Base-by-base conservation (phyloP, 2,888 invertebrate genomes). In the Ormyrus thymus region DNA sequence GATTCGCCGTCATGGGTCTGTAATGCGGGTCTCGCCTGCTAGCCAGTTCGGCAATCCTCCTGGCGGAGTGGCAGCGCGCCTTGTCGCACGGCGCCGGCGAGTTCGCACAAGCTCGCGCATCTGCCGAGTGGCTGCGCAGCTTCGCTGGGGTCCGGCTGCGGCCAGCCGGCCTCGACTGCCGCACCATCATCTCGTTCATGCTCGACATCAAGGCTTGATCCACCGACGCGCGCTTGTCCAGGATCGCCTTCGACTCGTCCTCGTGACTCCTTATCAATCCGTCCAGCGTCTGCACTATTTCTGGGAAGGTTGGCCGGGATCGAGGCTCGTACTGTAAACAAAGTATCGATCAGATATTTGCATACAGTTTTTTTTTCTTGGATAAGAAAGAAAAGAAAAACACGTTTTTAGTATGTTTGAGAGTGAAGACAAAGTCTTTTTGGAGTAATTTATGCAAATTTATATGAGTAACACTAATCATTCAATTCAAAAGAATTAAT, bases 291-390 rank as follows among this genome's bases (percentile, higher is more conserved):
- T 92, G 92, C 85, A 94, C 94, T 88, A 96, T 95, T 90, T 97
- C 97, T 59, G 93, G 92, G 92, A 97, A 97, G 84, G 95, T 94
- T 79, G 97, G 97, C 85, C 98, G 94, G 89, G 94, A 96, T 89
- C 95, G 95, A 46, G 97, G 95, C 89, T 97, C 97, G 91, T 96
- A 96, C 97, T 97, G 91, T 0, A 91, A 90, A 75, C 29, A 29
- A 29, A 29, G 29, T 29, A 29, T 29, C 29, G 29, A 29, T 29
- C 29, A 29, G 29, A 29, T 29, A 29, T 29, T 29, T 29, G 29
- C 29, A 29, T 29, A 29, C 0, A 29, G 29, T 29, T 29, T 29
- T 29, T 29, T 29, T 29, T 29, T 29, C 29, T 29, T 29, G 4
- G 29, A 29, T 4, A 29, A 29, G 29, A 4, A 29, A 29, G 3